phyloP scores from a whole-genome alignment of 2,797 vertebrate genomes.

The Poecilia gillii region DNA sequence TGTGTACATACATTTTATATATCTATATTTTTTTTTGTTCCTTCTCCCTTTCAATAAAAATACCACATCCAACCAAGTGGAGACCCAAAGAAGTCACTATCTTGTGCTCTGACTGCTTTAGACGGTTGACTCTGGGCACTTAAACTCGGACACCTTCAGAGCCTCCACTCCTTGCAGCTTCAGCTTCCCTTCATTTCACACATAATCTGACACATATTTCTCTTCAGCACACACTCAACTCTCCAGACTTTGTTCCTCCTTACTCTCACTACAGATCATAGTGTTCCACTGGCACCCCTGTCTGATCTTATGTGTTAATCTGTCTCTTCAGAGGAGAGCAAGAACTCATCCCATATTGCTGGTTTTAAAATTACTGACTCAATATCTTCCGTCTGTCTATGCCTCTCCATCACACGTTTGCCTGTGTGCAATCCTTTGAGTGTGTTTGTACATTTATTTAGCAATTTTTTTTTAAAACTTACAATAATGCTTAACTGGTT shows the following conservation, averaged over 20 bases:
- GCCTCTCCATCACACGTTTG: neutral
- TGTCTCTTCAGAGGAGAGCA: neutral
- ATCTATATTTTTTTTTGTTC: neutral
- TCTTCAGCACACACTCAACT: neutral
- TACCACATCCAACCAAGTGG: neutral
- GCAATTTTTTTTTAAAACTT: neutral
- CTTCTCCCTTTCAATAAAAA: neutral
- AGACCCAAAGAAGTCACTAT: neutral
- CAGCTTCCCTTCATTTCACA: neutral
- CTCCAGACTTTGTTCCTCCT: neutral
- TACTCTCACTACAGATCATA: neutral
- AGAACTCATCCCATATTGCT: neutral
- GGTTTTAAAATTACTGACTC: neutral
- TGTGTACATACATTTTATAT: neutral
- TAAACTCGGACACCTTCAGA: neutral
- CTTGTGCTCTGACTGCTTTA: neutral
- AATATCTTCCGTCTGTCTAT: neutral
- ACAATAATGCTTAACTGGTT: neutral
- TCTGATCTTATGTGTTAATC: neutral
- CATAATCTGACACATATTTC: slow-evolving; percentile 1
- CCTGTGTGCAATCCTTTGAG: neutral
- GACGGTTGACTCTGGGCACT: neutral
- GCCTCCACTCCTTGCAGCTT: neutral
- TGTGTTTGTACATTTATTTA: neutral
- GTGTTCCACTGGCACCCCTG: neutral